Evolutionary conservation across 2,888 invertebrate species (phyloP).

Genomic region (Drosophila neoperkinsi): DNA sequence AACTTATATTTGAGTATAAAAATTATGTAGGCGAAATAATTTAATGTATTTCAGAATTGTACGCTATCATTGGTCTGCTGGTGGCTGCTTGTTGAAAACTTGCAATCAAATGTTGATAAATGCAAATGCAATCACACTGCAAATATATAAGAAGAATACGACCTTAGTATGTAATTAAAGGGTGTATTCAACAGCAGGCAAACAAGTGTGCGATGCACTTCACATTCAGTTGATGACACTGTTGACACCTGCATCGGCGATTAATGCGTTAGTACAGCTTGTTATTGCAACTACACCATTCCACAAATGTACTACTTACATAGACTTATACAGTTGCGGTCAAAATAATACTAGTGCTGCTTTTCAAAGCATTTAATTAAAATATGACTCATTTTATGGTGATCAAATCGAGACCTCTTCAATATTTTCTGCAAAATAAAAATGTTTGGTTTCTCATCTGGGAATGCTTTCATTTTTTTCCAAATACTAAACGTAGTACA

Average conservation of each 20-base stretch:
- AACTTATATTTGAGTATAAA: neutral
- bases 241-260: slow-evolving; percentile 49
- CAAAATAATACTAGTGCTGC: neutral
- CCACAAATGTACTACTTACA: slow-evolving; percentile 6
- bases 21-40: neutral
- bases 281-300: slow-evolving; percentile 15
- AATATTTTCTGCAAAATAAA: neutral
- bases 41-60: neutral
- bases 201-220: slow-evolving; percentile 49
- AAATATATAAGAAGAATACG: slow-evolving; percentile 11
- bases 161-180: slow-evolving; percentile 48
- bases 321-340: neutral
- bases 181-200: slow-evolving; percentile 35
- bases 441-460: neutral
- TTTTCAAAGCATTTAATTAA: neutral
- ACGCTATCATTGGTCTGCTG: slow-evolving; percentile 1
- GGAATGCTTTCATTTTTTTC: neutral
- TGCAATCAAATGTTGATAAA: slow-evolving; percentile 37
- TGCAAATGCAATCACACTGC: slow-evolving; percentile 4
- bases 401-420: neutral
- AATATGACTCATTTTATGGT: neutral
- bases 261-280: slow-evolving; percentile 37
- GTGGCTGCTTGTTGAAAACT: slow-evolving; percentile 2
- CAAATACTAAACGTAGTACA: neutral
- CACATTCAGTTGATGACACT: slow-evolving; percentile 64